Conservation (phyloP, 2,888 invertebrate species). For the Agapetus fuscipes region DNA sequence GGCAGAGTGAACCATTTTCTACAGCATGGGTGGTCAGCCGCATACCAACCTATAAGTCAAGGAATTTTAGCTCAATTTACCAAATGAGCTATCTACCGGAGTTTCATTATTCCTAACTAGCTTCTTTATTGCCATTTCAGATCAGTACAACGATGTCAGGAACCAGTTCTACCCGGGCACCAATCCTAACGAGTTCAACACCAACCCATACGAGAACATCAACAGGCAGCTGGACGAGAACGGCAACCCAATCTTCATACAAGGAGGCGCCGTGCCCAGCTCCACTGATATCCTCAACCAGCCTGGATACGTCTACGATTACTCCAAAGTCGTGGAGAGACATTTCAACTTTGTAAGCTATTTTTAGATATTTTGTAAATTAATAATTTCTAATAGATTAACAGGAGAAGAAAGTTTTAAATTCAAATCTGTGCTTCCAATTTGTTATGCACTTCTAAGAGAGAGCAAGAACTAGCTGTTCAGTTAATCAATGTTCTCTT, state of each 20-base stretch:
- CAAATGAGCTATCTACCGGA: too few species aligned
- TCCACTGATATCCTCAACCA: slow-evolving; percentile 32
- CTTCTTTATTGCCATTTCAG: slow-evolving; percentile 7
- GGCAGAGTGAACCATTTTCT: too few species aligned
- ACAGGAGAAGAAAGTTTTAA: background rate
- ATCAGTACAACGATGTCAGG: slow-evolving; percentile 12
- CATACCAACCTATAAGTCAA: too few species aligned
- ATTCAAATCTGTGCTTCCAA: too few species aligned
- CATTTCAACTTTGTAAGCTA: slow-evolving; percentile 63
- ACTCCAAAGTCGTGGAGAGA: slow-evolving; percentile 52
- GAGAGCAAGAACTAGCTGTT: too few species aligned
- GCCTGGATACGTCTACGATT: slow-evolving; percentile 44
- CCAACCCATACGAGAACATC: slow-evolving; percentile 22
- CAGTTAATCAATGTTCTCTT: too few species aligned
- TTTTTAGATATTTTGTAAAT: too few species aligned
- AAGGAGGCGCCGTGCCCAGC: slow-evolving; percentile 15
- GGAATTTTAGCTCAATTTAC: too few species aligned
- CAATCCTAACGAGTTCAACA: slow-evolving; percentile 23
- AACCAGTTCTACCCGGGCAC: slow-evolving; percentile 19
- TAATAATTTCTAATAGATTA: too few species aligned
- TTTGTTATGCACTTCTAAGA: too few species aligned
- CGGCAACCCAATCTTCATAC: slow-evolving; percentile 15
- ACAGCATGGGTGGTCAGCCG: too few species aligned
- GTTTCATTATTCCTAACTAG: too few species aligned
- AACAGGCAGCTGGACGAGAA: slow-evolving; percentile 20